A percentile compares a stretch with the other conserved stretches of the same genome.
These are phyloP conservation scores for Clivina fossor DNA, from an alignment of 2,888 invertebrate species.

Conservation along the genomic window DNA sequence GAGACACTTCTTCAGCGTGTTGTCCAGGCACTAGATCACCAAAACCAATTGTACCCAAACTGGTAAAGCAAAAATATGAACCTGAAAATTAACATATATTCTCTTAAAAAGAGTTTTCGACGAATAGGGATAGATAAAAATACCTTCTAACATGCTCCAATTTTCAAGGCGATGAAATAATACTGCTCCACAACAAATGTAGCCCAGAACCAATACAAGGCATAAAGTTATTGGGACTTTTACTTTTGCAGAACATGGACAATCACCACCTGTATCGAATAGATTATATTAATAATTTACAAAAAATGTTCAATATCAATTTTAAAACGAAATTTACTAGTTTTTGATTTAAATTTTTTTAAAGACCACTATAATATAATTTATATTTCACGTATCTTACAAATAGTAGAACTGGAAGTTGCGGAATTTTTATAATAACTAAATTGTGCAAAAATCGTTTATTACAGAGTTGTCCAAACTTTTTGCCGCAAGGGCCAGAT, in stretches of 20 bases:
- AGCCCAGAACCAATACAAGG: conserved; percentile 79
- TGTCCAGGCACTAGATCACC: conserved; percentile 75
- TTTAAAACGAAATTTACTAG: too few species aligned
- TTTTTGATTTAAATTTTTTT: too few species aligned
- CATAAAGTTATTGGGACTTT: conserved; percentile 88
- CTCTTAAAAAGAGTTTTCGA: neutral
- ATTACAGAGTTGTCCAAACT: too few species aligned
- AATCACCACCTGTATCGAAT: conserved; percentile 47
- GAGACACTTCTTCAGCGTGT: conserved; percentile 64
- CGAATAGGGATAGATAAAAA: neutral
- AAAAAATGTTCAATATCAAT: too few species aligned
- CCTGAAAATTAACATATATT: conserved; percentile 6
- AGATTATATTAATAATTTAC: too few species aligned
- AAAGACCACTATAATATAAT: too few species aligned
- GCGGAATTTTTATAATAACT: too few species aligned
- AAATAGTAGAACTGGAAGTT: too few species aligned
- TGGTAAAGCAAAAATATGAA: conserved; percentile 77
- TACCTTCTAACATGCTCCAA: conserved; percentile 89
- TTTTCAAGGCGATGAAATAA: conserved; percentile 88
- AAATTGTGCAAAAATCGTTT: too few species aligned
- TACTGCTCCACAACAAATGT: conserved; percentile 85
- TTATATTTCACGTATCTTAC: too few species aligned
- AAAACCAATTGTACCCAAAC: conserved; percentile 66
- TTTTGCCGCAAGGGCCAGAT: too few species aligned
- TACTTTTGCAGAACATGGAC: conserved; percentile 60